phyloP scores from a whole-genome alignment of 2,113 vertebrate species.

The Corydoras sp. region DNA sequence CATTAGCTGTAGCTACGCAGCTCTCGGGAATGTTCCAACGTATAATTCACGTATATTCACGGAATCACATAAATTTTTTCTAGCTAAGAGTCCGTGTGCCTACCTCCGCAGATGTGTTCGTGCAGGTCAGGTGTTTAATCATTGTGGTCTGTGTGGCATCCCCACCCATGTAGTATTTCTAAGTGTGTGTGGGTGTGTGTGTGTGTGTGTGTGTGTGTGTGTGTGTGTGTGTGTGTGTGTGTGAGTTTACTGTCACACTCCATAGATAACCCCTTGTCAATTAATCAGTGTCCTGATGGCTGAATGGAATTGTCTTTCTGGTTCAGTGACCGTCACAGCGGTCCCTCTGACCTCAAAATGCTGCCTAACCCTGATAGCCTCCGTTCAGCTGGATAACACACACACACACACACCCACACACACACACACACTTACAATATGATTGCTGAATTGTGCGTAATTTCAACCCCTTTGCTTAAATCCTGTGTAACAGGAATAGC shows the following conservation, averaged over 20 bases:
- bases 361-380: too few relatives aligned
- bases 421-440: too few relatives aligned
- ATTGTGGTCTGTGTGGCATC: neutral
- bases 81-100: too few relatives aligned
- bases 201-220: neutral
- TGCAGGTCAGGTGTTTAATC: neutral
- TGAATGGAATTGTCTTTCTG: neutral
- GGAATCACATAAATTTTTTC: too few relatives aligned
- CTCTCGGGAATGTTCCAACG: too few relatives aligned
- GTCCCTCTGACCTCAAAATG: neutral
- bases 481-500: too few relatives aligned
- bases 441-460: too few relatives aligned
- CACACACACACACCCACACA: neutral
- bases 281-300: neutral
- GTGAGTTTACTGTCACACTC: neutral
- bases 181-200: neutral
- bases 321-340: neutral
- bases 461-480: too few relatives aligned
- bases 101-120: too few relatives aligned
- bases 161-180: neutral
- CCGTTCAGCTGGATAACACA: neutral
- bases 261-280: neutral
- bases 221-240: neutral
- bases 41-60: too few relatives aligned
- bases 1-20: too few relatives aligned